Percentiles rank a stretch among this genome's conserved stretches.
These are phyloP conservation scores for Percina caprodes DNA, from an alignment of 2,113 vertebrate species.

Conservation along the genomic window DNA sequence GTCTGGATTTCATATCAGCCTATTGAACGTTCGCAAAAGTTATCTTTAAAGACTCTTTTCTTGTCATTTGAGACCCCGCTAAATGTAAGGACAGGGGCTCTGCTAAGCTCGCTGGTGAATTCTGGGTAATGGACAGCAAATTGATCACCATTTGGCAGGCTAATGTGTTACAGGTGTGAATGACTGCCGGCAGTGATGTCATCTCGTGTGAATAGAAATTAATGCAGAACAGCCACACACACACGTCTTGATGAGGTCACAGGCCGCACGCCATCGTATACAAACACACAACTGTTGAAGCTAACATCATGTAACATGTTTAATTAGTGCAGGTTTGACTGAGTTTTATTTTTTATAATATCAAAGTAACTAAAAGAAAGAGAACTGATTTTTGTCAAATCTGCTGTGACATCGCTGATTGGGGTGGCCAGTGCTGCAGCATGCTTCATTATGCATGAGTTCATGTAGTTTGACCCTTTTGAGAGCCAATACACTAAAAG, in stretches of 20 bases:
- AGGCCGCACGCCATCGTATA: neutral
- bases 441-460: no score
- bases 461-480: neutral
- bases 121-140: slow-evolving; percentile 21
- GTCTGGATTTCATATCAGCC: neutral
- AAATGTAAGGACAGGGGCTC: neutral
- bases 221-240: neutral
- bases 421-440: neutral
- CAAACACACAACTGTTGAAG: neutral
- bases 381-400: neutral
- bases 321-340: neutral
- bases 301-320: neutral
- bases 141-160: slow-evolving; percentile 19
- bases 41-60: neutral
- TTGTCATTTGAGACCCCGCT: neutral
- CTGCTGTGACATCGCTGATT: neutral
- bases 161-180: neutral
- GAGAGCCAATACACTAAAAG: neutral
- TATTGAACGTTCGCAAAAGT: neutral
- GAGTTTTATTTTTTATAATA: neutral
- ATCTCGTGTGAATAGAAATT: slow-evolving; percentile 4
- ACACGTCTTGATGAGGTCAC: slow-evolving; percentile 7
- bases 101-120: slow-evolving; percentile 1
- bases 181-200: neutral
- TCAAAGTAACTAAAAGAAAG: neutral